A percentile compares a stretch with the other conserved stretches of the same genome.
Conservation (phyloP, 35 echinoderm and acorn worm genomes). For the Apostichopus parvimensis region DNA sequence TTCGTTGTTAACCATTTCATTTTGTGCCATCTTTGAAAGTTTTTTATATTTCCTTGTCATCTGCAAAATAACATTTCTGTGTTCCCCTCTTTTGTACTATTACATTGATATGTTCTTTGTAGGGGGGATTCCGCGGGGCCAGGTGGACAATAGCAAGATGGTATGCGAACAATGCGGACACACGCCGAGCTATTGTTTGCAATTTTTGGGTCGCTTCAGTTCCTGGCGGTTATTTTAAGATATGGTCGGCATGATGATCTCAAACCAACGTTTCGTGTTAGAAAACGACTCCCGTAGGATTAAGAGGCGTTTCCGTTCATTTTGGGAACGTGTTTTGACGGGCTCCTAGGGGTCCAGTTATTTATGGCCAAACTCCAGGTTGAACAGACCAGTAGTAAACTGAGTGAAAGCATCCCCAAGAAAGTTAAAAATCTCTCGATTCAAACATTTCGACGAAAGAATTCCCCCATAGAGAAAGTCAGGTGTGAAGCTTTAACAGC, state of each 20-base stretch:
- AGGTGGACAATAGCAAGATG: neutral
- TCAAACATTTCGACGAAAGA: neutral
- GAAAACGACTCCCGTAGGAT: neutral
- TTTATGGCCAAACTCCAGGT: neutral
- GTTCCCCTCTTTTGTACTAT: too few relatives aligned
- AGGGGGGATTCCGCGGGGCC: neutral
- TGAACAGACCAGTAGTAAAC: neutral
- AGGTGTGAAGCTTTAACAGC: neutral
- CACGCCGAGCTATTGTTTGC: neutral
- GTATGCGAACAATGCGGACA: neutral
- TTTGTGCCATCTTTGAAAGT: too few relatives aligned
- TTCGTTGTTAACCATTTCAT: too few relatives aligned
- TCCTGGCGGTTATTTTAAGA: too few relatives aligned
- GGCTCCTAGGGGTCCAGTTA: neutral
- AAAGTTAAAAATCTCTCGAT: neutral
- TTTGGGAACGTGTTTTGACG: neutral
- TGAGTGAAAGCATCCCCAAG: neutral
- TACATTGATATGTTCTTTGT: neutral
- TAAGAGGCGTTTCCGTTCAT: neutral
- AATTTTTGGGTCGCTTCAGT: neutral
- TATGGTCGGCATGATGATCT: too few relatives aligned
- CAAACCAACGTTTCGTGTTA: too few relatives aligned
- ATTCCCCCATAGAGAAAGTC: neutral
- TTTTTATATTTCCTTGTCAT: too few relatives aligned
- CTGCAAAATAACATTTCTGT: too few relatives aligned